Evolutionary conservation across 1,140 invertebrate genomes (phyloP).

Genomic region (Nasonia longicornis): DNA sequence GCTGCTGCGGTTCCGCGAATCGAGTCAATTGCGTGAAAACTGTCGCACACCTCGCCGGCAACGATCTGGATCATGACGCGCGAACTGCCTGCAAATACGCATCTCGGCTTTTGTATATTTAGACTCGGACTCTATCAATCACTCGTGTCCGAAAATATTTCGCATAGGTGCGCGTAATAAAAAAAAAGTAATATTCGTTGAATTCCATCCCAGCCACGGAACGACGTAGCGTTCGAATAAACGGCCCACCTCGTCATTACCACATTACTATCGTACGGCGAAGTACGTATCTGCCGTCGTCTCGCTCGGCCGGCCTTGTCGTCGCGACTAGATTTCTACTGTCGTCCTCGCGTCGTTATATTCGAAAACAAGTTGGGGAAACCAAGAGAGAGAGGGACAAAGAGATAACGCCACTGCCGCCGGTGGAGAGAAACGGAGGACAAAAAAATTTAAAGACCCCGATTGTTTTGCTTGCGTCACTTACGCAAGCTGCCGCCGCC

Average conservation of each 20-base stretch:
- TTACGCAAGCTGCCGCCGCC: neutral
- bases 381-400: neutral
- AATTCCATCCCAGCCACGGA: too few species aligned
- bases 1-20: too few species aligned
- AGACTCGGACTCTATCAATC: too few species aligned
- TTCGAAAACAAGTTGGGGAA: constrained; percentile 17
- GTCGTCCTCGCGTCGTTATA: constrained; percentile 8
- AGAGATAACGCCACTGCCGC: neutral
- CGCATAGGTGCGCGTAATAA: too few species aligned
- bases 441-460: constrained; percentile 8
- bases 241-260: neutral
- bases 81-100: neutral
- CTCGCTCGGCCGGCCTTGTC: constrained; percentile 1
- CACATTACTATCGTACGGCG: neutral
- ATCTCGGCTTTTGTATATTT: neutral
- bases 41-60: neutral
- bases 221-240: too few species aligned
- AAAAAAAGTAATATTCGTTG: too few species aligned
- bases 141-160: too few species aligned
- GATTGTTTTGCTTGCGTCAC: constrained; percentile 29
- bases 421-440: neutral
- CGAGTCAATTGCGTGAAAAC: neutral
- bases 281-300: neutral
- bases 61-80: neutral
- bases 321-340: constrained; percentile 24